A percentile compares a stretch with the other conserved stretches of the same genome.
These are phyloP conservation scores for Diceros bicornis DNA, from an alignment of 2,797 vertebrate genomes.

Conservation along the genomic window DNA sequence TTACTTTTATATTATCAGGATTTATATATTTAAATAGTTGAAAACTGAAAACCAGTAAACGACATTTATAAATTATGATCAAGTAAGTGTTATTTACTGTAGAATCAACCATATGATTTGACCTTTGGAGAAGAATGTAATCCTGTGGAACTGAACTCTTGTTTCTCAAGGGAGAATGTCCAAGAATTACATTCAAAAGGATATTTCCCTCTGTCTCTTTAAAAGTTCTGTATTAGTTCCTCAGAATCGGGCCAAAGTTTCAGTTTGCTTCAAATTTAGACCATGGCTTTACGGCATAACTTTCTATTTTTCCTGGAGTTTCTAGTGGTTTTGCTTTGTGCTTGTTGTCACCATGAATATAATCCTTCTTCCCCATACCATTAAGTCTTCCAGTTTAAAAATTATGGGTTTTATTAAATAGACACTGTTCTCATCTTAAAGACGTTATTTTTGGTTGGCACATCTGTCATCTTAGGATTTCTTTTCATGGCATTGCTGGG, in stretches of 20 bases:
- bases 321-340: slow-evolving; percentile 31
- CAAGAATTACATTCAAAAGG: neutral
- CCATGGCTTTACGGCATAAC: neutral
- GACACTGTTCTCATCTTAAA: slow-evolving; percentile 55
- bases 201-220: neutral
- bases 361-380: neutral
- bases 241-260: neutral
- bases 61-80: neutral
- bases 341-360: neutral
- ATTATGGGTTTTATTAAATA: slow-evolving; percentile 6
- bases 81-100: neutral
- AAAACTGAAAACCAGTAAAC: neutral
- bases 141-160: neutral
- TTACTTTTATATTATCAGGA: slow-evolving; percentile 10
- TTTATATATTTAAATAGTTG: slow-evolving; percentile 25
- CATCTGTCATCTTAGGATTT: neutral
- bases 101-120: neutral
- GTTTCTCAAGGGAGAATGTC: neutral
- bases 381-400: slow-evolving; percentile 48
- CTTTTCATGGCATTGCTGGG: neutral
- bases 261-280: slow-evolving; percentile 24
- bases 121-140: neutral
- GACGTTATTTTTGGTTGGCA: slow-evolving; percentile 53
- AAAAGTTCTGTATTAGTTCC: neutral
- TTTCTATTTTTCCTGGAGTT: neutral